Base-by-base conservation (phyloP, 2,888 invertebrate genomes). In the Plutella xylostella region DNA sequence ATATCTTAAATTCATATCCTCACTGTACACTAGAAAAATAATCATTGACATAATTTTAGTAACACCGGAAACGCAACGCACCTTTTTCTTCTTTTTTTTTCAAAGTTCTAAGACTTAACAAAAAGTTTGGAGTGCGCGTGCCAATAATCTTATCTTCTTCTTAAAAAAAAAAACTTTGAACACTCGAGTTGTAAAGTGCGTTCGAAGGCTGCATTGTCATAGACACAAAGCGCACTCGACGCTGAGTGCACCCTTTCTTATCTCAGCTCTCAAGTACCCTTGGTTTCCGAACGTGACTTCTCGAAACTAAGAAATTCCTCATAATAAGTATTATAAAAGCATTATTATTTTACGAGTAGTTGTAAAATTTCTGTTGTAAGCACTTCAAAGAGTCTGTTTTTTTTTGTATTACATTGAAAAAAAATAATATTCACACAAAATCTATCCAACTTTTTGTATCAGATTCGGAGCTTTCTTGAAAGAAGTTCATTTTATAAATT, bases 61-160 rank as follows among this genome's bases (percentile, higher is more conserved):
- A n/a, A n/a, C n/a, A n/a, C n/a, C n/a, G n/a, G n/a, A n/a, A n/a
- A n/a, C n/a, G n/a, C n/a, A n/a, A n/a, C n/a, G n/a, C n/a, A n/a
- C n/a, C n/a, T n/a, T n/a, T n/a, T n/a, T n/a, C n/a, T n/a, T n/a
- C n/a, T 9, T 37, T 37, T 37, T 25, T 25, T 33, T 15, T n/a
- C 3, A 12, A 37, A 37, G 15, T 33, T n/a, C n/a, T n/a, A n/a
- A n/a, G n/a, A n/a, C n/a, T n/a, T n/a, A n/a, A n/a, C n/a, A n/a
- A n/a, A n/a, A n/a, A n/a, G n/a, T 57, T 57, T 37, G 42, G 54
- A 66, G 70, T 73, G 62, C 79, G 73, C 79, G 80, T 79, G 79
- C 78, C 74, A 63, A 60, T 41, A 38, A 31, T 39, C 28, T 43
- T 39, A 46, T 18, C 40, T 34, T 15, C 61, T 60, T n/a, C n/a